phyloP scores from a whole-genome alignment of 2,888 invertebrate genomes.

The Conomelus anceps region DNA sequence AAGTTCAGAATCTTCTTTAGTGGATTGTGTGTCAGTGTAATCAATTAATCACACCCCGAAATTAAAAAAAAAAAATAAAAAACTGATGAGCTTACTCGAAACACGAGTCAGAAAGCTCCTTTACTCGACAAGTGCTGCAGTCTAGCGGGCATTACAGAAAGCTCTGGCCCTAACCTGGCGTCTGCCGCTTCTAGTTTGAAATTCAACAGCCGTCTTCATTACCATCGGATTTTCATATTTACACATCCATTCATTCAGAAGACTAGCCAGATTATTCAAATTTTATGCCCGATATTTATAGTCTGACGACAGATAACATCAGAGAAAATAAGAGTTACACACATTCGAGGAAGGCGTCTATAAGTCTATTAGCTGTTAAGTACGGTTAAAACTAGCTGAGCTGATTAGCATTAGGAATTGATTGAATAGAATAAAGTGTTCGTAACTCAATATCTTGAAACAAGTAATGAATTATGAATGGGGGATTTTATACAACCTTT shows the following conservation, averaged over 20 bases:
- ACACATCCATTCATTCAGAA: not conserved
- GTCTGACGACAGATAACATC: not conserved
- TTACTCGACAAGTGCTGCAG: not conserved
- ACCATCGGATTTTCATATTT: not conserved
- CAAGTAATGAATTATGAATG: not conserved
- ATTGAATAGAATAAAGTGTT: not conserved
- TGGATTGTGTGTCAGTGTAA: no score
- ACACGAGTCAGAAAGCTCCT: not conserved
- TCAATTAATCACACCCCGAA: no score
- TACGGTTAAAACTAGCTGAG: not conserved
- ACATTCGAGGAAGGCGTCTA: not conserved
- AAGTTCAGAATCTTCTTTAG: no score
- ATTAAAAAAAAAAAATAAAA: no score
- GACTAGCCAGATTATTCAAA: not conserved
- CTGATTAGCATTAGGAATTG: not conserved
- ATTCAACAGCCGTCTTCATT: not conserved
- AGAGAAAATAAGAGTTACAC: not conserved
- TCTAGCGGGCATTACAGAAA: not conserved
- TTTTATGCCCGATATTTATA: not conserved
- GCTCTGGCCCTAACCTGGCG: not conserved
- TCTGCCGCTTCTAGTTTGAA: not conserved
- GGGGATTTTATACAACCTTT: not conserved
- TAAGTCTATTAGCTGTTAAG: not conserved
- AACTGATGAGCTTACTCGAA: not conserved
- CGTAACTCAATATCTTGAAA: not conserved